Base-by-base conservation (phyloP, 2,888 invertebrate species). In the Tortricodes alternella region DNA sequence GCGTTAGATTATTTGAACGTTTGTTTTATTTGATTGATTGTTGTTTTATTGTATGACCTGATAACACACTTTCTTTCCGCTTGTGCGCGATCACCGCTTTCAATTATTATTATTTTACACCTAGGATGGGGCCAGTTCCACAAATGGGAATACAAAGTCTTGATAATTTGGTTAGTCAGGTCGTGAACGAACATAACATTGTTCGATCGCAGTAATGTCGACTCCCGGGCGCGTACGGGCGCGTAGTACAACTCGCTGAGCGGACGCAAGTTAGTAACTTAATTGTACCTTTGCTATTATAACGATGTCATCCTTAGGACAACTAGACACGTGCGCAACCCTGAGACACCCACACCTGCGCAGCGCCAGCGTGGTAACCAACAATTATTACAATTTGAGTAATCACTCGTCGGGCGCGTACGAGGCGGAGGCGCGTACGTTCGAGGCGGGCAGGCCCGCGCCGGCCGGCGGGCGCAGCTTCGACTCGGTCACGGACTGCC, bases 301-400 rank as follows among this genome's bases (percentile, higher is more conserved):
- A 69, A 55, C 70, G 65, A 78, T 89, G 74, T 89, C 79, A 78
- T 89, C 80, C 89, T 78, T 91, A 92, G 92, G 92, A 87, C 90
- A 89, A 85, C 81, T 91, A 85, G 91, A 91, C 80, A 89, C 86
- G 83, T 83, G 87, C 78, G 82, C 85, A 73, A 80, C 89, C 73
- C 84, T 85, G 63, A 86, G 87, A 76, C 85, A 85, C 70, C 83
- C 87, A 66, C 85, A 88, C 64, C 88, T 87, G 67, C 89, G 85
- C 80, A 85, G 80, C 82, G 78, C 84, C 80, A 87, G 82, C 79
- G 88, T 89, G 70, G 87, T 85, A 70, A 85, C 80, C 79, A 92
- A 89, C 88, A 91, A 89, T 87, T 91, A 89, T 89, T 91, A 91
- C 90, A 91, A 91, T 88, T 84, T 90, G 81, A 86, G 86, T 82